Conservation (phyloP, 2,888 invertebrate species). For the Pemphredon lugubris region DNA sequence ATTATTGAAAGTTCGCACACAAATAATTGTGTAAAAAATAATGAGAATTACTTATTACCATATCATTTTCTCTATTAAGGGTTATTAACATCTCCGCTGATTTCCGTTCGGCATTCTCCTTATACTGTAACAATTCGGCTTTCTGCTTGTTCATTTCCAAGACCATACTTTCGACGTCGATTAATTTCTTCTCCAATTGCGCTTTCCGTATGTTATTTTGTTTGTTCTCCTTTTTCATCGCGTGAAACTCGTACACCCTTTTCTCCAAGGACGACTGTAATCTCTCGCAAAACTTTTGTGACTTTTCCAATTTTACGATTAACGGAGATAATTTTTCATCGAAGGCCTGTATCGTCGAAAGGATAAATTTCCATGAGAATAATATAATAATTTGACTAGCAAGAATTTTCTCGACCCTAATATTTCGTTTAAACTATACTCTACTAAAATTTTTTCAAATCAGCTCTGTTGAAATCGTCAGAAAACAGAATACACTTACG, state of each 20-base stretch:
- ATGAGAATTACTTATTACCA: conserved; percentile 63
- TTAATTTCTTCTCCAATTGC: conserved; percentile 82
- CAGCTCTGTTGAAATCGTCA: no score
- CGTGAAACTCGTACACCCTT: conserved; percentile 77
- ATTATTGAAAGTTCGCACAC: background rate
- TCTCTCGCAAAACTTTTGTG: conserved; percentile 71
- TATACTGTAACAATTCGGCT: conserved; percentile 72
- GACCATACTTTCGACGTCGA: conserved; percentile 81
- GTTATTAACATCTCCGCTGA: conserved; percentile 70
- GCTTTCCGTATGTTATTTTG: conserved; percentile 83
- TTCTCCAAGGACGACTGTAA: conserved; percentile 77
- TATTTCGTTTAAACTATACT: no score
- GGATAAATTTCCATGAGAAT: background rate
- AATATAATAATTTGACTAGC: background rate
- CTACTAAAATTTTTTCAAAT: no score
- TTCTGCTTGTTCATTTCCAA: conserved; percentile 81
- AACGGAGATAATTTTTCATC: conserved; percentile 71
- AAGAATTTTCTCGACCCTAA: no score
- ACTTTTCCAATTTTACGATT: conserved; percentile 71
- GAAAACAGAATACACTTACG: conserved; percentile 56
- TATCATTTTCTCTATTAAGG: conserved; percentile 75
- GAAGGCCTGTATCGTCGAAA: conserved; percentile 60
- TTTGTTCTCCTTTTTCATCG: conserved; percentile 82
- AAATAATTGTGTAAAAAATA: background rate
- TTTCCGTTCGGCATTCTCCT: conserved; percentile 74